Evolutionary conservation across 2,113 vertebrate genomes (phyloP).

Genomic region (Synchiropus splendidus): DNA sequence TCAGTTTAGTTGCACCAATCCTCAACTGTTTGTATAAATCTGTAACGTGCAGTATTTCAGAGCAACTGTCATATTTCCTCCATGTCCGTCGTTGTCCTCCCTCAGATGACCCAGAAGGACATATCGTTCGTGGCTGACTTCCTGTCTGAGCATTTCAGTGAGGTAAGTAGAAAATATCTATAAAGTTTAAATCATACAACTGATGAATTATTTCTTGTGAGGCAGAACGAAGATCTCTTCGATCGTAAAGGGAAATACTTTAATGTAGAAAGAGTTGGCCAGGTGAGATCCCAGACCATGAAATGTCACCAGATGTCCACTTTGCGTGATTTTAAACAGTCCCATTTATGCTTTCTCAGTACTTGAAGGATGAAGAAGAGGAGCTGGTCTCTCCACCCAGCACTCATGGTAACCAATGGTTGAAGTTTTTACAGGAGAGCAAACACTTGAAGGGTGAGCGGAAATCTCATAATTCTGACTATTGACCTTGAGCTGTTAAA

Average conservation of each 20-base stretch:
- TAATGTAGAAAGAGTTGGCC: slow-evolving; percentile 92
- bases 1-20: no score
- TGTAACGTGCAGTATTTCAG: no score
- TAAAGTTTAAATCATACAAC: not conserved
- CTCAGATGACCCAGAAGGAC: slow-evolving; percentile 97
- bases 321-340: not conserved
- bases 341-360: slow-evolving; percentile 62
- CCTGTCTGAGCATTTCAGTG: slow-evolving; percentile 96
- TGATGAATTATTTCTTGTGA: slow-evolving; percentile 14
- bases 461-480: not conserved
- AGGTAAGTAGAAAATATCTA: slow-evolving; percentile 70
- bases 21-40: no score
- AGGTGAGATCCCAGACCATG: no score
- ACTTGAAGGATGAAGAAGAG: slow-evolving; percentile 97
- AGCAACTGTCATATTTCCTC: not conserved
- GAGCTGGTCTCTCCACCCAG: slow-evolving; percentile 91
- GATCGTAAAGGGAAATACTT: slow-evolving; percentile 97
- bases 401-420: slow-evolving; percentile 93
- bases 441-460: slow-evolving; percentile 79
- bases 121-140: slow-evolving; percentile 96
- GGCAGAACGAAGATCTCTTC: slow-evolving; percentile 91
- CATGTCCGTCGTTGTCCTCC: not conserved
- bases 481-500: not conserved
- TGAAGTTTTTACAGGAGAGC: slow-evolving; percentile 84
- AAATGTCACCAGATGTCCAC: no score